Base-by-base conservation (phyloP, 2,797 vertebrate species). In the Coluber constrictor region DNA sequence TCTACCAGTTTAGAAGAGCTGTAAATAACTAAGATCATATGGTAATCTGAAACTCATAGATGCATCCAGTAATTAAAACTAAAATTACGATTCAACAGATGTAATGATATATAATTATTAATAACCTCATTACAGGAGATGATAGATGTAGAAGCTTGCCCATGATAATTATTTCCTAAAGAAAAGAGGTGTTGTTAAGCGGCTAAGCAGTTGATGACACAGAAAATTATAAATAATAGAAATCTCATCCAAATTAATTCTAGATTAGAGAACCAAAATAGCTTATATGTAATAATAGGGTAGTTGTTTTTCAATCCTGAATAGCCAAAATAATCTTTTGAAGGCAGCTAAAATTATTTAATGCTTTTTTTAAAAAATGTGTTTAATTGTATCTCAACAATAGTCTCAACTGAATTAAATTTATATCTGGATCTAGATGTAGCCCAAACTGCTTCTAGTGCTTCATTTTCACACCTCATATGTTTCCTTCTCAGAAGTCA, bases 161-260 rank as follows among this genome's bases (percentile, higher is more conserved):
- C 23, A 8, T 94, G 95, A 93, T 95, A 96, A 97, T 95, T 96
- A 95, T 23, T 95, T 55, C 92, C 5, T 86, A 93, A 95, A 94
- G 61, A 94, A 95, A 95, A 89, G 56, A 94, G 95, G 43, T 86
- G 93, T 94, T 96, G 57, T 94, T 96, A 96, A 97, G 97, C 94
- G 89, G 54, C 86, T 95, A 88, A 94, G 95, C 4, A 96, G 93
- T 25, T 95, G 90, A 95, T 96, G 96, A 94, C 74, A 96, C 79
- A 94, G 94, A 96, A 97, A 97, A 96, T 97, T 96, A 96, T 61
- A 96, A 94, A 93, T 96, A 96, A 97, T 95, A 86, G 91, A 96
- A 97, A 96, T 18, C 95, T 79, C 94, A 60, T 13, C 94, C 55
- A 95, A 96, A 95, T 96, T 97, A 96, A 94, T 95, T 96, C 51